Percentiles rank a stretch among this genome's conserved stretches.
Evolutionary conservation across 2,113 vertebrate genomes (phyloP).

Genomic region (Myotis davidii): DNA sequence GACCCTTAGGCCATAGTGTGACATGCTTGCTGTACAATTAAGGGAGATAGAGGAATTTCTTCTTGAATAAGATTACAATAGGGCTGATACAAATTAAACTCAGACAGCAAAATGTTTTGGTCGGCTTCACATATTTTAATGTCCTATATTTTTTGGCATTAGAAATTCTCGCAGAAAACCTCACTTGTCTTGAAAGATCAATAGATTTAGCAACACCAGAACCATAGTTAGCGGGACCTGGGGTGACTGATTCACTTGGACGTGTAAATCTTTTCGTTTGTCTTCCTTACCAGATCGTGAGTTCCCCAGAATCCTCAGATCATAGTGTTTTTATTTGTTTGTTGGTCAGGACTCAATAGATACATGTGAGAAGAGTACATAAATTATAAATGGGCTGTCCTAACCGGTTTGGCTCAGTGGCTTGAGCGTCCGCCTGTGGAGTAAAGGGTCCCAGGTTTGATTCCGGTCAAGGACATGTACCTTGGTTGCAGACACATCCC

Average conservation of each 20-base stretch:
- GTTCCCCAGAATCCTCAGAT: neutral
- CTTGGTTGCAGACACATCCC: too few species aligned
- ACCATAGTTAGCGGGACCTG: neutral
- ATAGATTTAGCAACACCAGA: neutral
- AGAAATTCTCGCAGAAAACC: constrained; percentile 20
- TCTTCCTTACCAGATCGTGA: neutral
- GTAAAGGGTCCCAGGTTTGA: too few species aligned
- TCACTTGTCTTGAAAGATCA: neutral
- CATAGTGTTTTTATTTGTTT: neutral
- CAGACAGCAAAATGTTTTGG: neutral
- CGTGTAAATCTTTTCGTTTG: neutral
- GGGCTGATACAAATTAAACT: neutral
- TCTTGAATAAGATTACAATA: neutral
- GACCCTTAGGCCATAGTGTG: too few species aligned
- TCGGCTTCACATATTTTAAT: neutral
- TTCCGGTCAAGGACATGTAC: too few species aligned
- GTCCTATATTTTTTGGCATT: neutral
- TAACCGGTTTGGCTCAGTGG: too few species aligned
- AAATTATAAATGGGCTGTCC: neutral
- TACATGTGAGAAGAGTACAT: neutral
- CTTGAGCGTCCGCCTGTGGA: too few species aligned
- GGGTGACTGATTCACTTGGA: neutral
- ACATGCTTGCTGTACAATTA: neutral
- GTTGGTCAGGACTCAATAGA: neutral
- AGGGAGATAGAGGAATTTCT: neutral